A percentile compares a stretch with the other conserved stretches of the same genome.
Conservation (phyloP, 1,140 invertebrate species). For the Ctenoplectra terminalis region DNA sequence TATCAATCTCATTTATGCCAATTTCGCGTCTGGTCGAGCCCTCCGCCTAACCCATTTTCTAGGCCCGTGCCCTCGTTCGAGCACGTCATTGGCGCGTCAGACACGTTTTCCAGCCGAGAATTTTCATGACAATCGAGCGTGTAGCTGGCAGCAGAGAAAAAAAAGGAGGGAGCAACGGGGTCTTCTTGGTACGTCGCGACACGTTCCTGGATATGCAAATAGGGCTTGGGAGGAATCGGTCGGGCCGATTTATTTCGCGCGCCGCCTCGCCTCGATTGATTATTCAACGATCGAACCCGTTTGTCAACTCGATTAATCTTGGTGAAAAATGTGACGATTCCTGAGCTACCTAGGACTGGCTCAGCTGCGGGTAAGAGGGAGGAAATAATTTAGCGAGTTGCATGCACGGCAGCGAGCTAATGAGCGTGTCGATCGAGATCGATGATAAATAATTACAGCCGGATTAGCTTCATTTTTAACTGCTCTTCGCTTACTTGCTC, state of each 20-base stretch:
- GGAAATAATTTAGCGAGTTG: constrained; percentile 57
- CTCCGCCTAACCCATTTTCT: constrained; percentile 41
- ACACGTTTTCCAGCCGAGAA: constrained; percentile 66
- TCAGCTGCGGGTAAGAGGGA: background rate
- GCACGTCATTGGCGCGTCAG: constrained; percentile 59
- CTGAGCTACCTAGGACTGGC: background rate
- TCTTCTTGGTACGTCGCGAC: constrained; percentile 49
- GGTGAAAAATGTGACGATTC: constrained; percentile 65
- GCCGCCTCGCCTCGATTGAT: constrained; percentile 54
- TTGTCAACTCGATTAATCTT: constrained; percentile 69
- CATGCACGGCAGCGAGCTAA: constrained; percentile 39
- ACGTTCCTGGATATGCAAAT: constrained; percentile 74
- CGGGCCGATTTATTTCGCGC: constrained; percentile 60
- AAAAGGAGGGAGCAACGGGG: background rate
- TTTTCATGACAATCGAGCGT: constrained; percentile 79
- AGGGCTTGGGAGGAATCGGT: constrained; percentile 47
- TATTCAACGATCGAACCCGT: constrained; percentile 66
- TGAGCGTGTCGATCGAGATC: constrained; percentile 42
- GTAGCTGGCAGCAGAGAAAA: constrained; percentile 15
- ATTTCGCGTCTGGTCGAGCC: constrained; percentile 74
- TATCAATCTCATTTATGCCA: constrained; percentile 84
- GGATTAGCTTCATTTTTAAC: constrained; percentile 1
- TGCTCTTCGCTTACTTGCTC: background rate
- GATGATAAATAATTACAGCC: constrained; percentile 63
- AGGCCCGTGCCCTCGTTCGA: constrained; percentile 33